A percentile compares a stretch with the other conserved stretches of the same genome.
Evolutionary conservation across 2,113 vertebrate genomes (phyloP).

Genomic region (Melanocharis versteri): DNA sequence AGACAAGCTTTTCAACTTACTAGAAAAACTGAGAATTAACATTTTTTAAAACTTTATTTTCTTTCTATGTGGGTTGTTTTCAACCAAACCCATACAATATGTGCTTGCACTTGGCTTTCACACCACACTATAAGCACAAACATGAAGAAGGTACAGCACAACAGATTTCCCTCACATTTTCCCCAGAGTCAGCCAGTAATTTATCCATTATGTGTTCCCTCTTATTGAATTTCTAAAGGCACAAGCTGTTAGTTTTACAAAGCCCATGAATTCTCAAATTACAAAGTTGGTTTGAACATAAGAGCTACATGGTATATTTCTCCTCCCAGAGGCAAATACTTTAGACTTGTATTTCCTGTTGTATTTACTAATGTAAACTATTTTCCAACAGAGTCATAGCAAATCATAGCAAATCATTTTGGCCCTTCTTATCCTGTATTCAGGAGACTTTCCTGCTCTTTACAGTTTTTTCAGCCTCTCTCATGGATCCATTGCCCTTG

Average conservation of each 20-base stretch:
- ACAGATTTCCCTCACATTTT: not conserved
- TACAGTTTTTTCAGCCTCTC: not conserved
- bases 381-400: not conserved
- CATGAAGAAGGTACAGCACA: not conserved
- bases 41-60: not conserved
- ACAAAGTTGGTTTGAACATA: not conserved
- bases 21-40: not conserved
- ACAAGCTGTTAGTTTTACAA: not conserved
- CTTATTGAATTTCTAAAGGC: not conserved
- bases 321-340: not conserved
- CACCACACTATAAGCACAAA: not conserved
- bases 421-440: not conserved
- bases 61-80: not conserved
- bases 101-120: not conserved
- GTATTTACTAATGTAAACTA: not conserved
- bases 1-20: not conserved
- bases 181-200: not conserved
- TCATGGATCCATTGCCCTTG: not conserved
- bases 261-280: not conserved
- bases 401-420: not conserved
- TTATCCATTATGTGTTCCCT: not conserved
- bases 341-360: not conserved
- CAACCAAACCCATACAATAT: not conserved
- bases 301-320: not conserved
- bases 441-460: not conserved